Evolutionary conservation across 2,113 vertebrate species (phyloP).

Genomic region (Dipodomys stephensi): DNA sequence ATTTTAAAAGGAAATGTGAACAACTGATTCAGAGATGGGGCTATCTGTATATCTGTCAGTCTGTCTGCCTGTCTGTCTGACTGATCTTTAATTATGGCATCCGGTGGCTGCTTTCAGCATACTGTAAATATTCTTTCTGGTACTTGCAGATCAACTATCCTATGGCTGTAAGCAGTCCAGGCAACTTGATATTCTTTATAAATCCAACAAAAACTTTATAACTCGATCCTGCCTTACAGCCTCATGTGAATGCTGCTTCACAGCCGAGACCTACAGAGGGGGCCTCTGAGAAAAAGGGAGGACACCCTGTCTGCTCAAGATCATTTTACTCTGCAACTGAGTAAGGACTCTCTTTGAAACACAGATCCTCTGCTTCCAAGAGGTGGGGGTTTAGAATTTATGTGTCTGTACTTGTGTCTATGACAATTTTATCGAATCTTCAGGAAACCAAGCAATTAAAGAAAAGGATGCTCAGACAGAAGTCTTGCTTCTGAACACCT

Average conservation of each 20-base stretch:
- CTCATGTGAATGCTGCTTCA: not conserved
- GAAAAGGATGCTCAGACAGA: not conserved
- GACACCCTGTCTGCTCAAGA: constrained; percentile 13
- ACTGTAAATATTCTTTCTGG: not conserved
- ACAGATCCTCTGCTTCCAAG: not conserved
- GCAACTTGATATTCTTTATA: constrained; percentile 67
- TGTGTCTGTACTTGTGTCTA: not conserved
- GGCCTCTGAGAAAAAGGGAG: constrained; percentile 33
- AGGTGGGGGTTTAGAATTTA: constrained; percentile 42
- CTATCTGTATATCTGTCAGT: not conserved
- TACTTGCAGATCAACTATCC: not conserved
- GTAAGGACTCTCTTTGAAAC: constrained; percentile 55
- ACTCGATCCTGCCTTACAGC: constrained; percentile 20
- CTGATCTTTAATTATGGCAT: not conserved
- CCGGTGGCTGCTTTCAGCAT: not conserved
- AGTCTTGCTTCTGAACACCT: constrained; percentile 40
- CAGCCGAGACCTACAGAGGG: not conserved
- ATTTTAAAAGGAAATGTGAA: not conserved
- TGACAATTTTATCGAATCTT: constrained; percentile 39
- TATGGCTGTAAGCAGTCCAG: not conserved
- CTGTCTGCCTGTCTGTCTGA: not conserved
- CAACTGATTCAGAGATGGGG: not conserved
- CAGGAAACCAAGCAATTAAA: constrained; percentile 28
- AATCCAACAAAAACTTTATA: constrained; percentile 66
- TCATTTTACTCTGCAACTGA: constrained; percentile 47